These are phyloP conservation scores for Psix sp. DNA, from an alignment of 1,140 invertebrate genomes.

Conservation along the genomic window DNA sequence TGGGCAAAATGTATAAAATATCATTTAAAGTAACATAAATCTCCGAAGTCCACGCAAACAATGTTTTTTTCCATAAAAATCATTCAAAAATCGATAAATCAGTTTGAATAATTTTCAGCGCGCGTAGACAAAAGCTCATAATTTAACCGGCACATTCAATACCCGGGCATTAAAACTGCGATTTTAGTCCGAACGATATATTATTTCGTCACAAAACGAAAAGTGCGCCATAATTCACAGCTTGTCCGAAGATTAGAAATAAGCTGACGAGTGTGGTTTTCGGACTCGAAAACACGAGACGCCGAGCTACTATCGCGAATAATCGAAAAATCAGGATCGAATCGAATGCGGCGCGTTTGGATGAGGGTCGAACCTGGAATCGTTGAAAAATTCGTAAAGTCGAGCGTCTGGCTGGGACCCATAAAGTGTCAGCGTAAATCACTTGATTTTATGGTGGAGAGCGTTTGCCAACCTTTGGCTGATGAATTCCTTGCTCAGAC, in stretches of 20 bases:
- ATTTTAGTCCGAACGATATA: slow-evolving; percentile 55
- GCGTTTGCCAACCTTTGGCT: slow-evolving; percentile 75
- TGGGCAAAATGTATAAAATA: slow-evolving; percentile 19
- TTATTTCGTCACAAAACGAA: slow-evolving; percentile 56
- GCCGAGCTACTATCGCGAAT: slow-evolving; percentile 41
- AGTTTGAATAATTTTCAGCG: slow-evolving; percentile 57
- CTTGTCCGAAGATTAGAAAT: slow-evolving; percentile 56
- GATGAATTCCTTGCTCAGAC: slow-evolving; percentile 75
- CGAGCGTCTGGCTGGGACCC: slow-evolving; percentile 71
- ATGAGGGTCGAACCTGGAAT: slow-evolving; percentile 65
- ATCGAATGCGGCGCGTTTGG: slow-evolving; percentile 51
- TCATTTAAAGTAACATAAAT: slow-evolving; percentile 46
- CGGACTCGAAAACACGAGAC: slow-evolving; percentile 18
- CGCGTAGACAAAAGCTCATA: slow-evolving; percentile 58
- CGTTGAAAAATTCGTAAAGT: slow-evolving; percentile 76
- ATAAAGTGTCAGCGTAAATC: slow-evolving; percentile 78
- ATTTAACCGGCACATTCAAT: slow-evolving; percentile 57
- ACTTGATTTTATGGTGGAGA: slow-evolving; percentile 76
- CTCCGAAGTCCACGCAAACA: slow-evolving; percentile 24
- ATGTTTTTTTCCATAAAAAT: slow-evolving; percentile 54
- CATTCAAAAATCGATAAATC: slow-evolving; percentile 58
- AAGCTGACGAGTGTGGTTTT: slow-evolving; percentile 41
- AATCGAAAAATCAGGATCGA: slow-evolving; percentile 57
- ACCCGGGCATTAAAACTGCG: slow-evolving; percentile 54
- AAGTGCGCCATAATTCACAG: slow-evolving; percentile 51